Evolutionary conservation across 1,140 invertebrate species (phyloP), one percentile per base, ranked within the genome.

Genomic region (Drusus annulatus): DNA sequence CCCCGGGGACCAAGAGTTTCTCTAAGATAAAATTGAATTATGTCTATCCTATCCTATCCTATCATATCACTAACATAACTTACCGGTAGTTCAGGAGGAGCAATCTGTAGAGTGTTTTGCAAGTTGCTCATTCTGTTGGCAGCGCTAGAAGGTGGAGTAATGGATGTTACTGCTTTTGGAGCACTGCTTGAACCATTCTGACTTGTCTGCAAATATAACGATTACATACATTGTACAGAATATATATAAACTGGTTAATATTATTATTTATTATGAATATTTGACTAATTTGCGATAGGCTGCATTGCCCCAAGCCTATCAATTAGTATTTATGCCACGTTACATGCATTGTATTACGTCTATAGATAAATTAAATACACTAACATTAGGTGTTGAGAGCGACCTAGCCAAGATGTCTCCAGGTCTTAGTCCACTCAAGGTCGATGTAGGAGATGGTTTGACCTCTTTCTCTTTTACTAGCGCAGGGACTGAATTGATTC

Each of bases 81-180:
- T 63, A 63, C 74, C 17, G 25, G 4, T 13, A 58, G 74, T 50
- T 76, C 74, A 6, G 74, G 63, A 16, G 36, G 62, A 36, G 7
- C 31, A 36, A 36, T 36, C 16, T 78, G 76, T 19, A 81, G 25
- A 13, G 52, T 62, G 21, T 54, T 75, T 75, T 81, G 65, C 16
- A 81, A 21, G 28, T 76, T 73, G 25, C 13, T 74, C 76, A 81
- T 78, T 54, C 80, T 58, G 56, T 81, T 73, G 16, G 80, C 80
- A 54, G 80, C 80, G 15, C 19, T 75, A 21, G 56, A 54, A n/a
- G 51, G 28, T 28, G 23, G 21, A 28, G 60, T 25, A 4, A 3
- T 63, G 60, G 60, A 16, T 63, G 19, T 5, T 51, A 19, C 45
- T 71, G 28, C 19, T 25, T 25, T 17, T 17, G n/a, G 17, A 60